Evolutionary conservation across 2,888 invertebrate genomes (phyloP), one percentile per base, ranked within the genome.

Genomic region (Atethmia centrago): DNA sequence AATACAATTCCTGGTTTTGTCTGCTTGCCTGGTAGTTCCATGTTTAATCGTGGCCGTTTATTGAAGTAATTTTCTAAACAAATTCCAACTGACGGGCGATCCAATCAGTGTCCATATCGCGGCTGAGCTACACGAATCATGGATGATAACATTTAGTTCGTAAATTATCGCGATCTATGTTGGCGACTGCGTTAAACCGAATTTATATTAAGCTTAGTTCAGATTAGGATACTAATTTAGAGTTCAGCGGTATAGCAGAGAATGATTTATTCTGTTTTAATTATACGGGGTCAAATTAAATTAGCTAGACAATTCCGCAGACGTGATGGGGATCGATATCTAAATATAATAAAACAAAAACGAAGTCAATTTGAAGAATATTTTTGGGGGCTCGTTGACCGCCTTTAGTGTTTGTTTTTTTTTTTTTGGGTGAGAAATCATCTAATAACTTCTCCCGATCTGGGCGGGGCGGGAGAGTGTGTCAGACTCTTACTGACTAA

Each of bases 81-180:
- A 31, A 47, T 31, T 61, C 31, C 5, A 25, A 40, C 25, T 14
- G 10, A 47, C 21, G 8, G 21, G 8, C 12, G 4, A 47, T 47
- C n/a, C n/a, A n/a, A n/a, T 45, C n/a, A 25, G 19, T 49, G 9
- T 42, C 16, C n/a, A 21, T 47, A 40, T 9, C 3, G 16, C n/a
- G 19, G n/a, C 12, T 47, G 19, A n/a, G 68, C 36, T 49, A 78
- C 71, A 66, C 71, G 72, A 76, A 83, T 83, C 62, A 83, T 64
- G 16, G 1, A 10, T 28, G 63, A 62, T 74, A 64, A 49, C 53
- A 68, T 56, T 73, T 45, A 31, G 65, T 68, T 77, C n/a, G 67
- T 63, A 63, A 74, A 79, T 82, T 77, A 81, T 68, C 19, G 28
- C 16, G 9, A 51, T 16, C 12, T 47, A 42, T 66, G 51, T 62